These are phyloP conservation scores for Tenodera sinensis DNA, from an alignment of 2,888 invertebrate genomes.

Conservation along the genomic window DNA sequence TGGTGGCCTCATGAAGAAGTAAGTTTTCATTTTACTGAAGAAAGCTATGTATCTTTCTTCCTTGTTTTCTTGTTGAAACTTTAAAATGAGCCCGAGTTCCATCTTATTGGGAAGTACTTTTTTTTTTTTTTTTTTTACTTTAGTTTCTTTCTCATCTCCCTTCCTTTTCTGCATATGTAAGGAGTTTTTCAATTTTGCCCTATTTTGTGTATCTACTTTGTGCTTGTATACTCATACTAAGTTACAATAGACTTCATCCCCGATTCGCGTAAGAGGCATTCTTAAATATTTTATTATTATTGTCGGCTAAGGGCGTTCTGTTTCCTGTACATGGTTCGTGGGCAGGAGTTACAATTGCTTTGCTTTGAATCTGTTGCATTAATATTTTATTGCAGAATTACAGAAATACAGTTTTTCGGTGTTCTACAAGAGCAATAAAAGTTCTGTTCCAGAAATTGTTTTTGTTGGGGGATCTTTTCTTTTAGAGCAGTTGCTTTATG, in stretches of 20 bases:
- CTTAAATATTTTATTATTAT: background rate
- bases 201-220: slow-evolving; percentile 17
- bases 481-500: too few species aligned
- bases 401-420: too few species aligned
- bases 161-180: slow-evolving; percentile 24
- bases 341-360: background rate
- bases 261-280: background rate
- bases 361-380: background rate
- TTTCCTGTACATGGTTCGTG: background rate
- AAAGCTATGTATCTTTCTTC: slow-evolving; percentile 4
- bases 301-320: background rate
- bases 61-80: slow-evolving; percentile 23
- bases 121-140: slow-evolving; percentile 14
- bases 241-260: slow-evolving; percentile 12
- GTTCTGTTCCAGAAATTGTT: too few species aligned
- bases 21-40: slow-evolving; percentile 8
- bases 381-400: too few species aligned
- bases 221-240: slow-evolving; percentile 5
- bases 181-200: slow-evolving; percentile 25
- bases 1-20: background rate
- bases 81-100: slow-evolving; percentile 26
- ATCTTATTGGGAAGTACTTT: slow-evolving; percentile 18
- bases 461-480: too few species aligned
- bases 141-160: slow-evolving; percentile 11
- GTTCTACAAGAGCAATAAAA: too few species aligned